A percentile compares a stretch with the other conserved stretches of the same genome.
These are phyloP conservation scores for Falco punctatus DNA, from an alignment of 2,113 vertebrate genomes.

Conservation along the genomic window DNA sequence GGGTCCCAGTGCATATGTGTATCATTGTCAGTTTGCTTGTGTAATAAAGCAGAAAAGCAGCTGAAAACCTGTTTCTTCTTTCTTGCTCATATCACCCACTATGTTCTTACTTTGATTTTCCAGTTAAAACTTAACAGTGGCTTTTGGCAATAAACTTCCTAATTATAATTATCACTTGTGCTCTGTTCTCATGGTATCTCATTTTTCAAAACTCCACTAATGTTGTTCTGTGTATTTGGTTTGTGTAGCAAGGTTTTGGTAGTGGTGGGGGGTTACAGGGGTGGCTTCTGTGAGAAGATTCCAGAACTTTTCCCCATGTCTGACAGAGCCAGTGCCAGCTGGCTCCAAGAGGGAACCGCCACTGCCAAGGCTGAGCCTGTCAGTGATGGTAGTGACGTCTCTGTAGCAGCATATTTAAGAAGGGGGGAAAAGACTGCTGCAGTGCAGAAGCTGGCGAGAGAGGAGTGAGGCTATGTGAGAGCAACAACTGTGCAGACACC, in stretches of 20 bases:
- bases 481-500: fast-evolving
- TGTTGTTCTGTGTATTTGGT: neutral
- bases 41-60: neutral
- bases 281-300: neutral
- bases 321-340: fast-evolving
- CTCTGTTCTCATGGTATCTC: neutral
- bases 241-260: neutral
- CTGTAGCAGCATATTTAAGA: neutral
- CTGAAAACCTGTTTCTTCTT: neutral
- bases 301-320: neutral
- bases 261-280: fast-evolving
- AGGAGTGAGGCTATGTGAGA: neutral
- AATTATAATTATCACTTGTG: neutral
- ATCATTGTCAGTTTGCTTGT: neutral
- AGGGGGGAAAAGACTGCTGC: neutral
- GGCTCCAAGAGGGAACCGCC: fast-evolving
- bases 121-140: neutral
- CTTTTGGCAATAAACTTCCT: neutral
- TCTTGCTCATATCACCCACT: neutral
- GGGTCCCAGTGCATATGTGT: fast-evolving
- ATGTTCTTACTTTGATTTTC: neutral
- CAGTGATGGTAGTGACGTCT: fast-evolving
- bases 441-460: neutral
- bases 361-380: neutral
- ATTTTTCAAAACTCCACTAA: neutral